Base-by-base conservation (phyloP, 2,888 invertebrate species). In the Meteorus cinctellus region DNA sequence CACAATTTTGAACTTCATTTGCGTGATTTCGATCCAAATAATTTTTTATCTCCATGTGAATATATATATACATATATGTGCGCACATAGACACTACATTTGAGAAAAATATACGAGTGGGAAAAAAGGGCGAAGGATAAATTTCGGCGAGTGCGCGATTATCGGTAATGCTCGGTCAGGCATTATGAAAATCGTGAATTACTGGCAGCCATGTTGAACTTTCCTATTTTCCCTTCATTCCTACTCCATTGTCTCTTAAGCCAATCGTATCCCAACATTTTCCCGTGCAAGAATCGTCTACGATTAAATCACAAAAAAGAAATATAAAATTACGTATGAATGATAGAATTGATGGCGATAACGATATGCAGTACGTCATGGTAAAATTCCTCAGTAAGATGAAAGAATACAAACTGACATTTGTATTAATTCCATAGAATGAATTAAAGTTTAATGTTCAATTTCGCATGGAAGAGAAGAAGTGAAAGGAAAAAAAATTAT, bases 381-480 rank as follows among this genome's bases (percentile, higher is more conserved):
- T 27, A 34, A 51, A 66, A 27, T 62, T 51, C 60, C 19, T 71
- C 41, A 60, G 66, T 75, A 76, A 73, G 69, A 67, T 36, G 69
- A 29, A 74, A 14, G 24, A 48, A 48, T 48, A 48, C 14, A 34
- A 31, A 76, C 76, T 72, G 77, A 76, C 78, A 77, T 74, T 78
- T 74, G 77, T 77, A 80, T 79, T 80, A 80, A 80, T 79, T 80
- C 79, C 75, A 75, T 72, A 72, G 75, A 77, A 78, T 80, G 77
- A 78, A 80, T 80, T 76, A 68, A n/a, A 31, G 8, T 65, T 48
- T 6, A 48, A 48, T 48, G 48, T 48, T 48, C 3, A 48, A 48
- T 48, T 4, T n/a, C n/a, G 16, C 65, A 19, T 19, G 65, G 31
- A 36, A 12, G 19, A 41, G 34, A 31, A 36, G 65, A 19, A n/a